phyloP scores from a whole-genome alignment of 2,797 vertebrate genomes.

The Bucorvus abyssinicus region DNA sequence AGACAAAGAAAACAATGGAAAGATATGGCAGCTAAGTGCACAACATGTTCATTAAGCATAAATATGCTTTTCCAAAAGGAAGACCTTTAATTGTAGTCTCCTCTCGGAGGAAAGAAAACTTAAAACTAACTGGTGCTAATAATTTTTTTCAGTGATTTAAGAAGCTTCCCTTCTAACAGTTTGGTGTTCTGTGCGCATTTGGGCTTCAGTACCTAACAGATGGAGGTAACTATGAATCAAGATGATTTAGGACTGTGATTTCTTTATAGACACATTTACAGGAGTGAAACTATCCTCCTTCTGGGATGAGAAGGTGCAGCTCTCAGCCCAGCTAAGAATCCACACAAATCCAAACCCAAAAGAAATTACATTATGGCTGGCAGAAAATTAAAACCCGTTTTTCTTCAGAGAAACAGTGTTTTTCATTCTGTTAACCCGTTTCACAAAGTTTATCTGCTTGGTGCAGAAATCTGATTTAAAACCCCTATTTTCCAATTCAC shows the following conservation, averaged over 20 bases:
- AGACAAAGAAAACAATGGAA: background rate
- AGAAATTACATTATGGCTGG: background rate
- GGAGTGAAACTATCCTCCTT: background rate
- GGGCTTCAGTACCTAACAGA: background rate
- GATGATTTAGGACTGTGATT: background rate
- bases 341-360: background rate
- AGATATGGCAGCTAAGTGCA: background rate
- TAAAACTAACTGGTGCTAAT: background rate
- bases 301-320: background rate
- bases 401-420: background rate
- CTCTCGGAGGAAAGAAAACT: background rate
- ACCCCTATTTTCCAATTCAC: background rate
- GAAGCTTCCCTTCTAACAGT: background rate
- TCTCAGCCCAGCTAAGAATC: background rate
- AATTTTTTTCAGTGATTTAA: background rate
- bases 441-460: background rate
- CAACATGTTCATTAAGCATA: accelerated
- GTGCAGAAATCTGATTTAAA: background rate
- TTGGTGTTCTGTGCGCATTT: background rate
- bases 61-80: background rate
- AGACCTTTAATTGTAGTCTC: background rate
- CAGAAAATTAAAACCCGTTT: background rate
- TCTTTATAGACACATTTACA: background rate
- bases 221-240: background rate
- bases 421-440: background rate